Conservation (phyloP, 1,140 invertebrate genomes). For the Aphelenchoides besseyi region DNA sequence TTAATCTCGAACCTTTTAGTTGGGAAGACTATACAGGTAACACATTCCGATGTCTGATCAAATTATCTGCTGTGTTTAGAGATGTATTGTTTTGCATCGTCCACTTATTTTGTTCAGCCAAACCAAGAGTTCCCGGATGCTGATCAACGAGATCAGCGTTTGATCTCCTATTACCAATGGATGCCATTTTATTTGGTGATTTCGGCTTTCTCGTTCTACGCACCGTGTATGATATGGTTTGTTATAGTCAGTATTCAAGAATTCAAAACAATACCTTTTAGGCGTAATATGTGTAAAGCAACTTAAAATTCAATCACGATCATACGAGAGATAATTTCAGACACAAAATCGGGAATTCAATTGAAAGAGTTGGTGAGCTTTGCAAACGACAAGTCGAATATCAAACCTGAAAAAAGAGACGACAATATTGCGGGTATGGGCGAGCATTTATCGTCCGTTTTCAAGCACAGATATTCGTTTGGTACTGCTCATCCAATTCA, state of each 20-base stretch:
- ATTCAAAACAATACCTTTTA: neutral
- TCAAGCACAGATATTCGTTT: slow-evolving; percentile 54
- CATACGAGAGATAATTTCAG: too few species aligned
- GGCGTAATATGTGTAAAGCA: slow-evolving; percentile 25
- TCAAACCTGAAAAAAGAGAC: slow-evolving; percentile 48
- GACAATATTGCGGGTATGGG: slow-evolving; percentile 31
- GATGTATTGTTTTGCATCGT: slow-evolving; percentile 63
- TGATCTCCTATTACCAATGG: slow-evolving; percentile 67
- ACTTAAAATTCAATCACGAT: too few species aligned
- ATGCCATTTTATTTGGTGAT: slow-evolving; percentile 64
- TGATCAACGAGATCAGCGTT: slow-evolving; percentile 43
- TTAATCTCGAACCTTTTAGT: too few species aligned
- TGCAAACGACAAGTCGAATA: slow-evolving; percentile 58
- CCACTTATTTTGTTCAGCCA: slow-evolving; percentile 43
- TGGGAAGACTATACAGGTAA: slow-evolving; percentile 63
- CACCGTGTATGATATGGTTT: slow-evolving; percentile 58
- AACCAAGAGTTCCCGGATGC: slow-evolving; percentile 44
- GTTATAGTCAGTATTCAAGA: slow-evolving; percentile 1
- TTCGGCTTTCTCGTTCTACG: slow-evolving; percentile 54
- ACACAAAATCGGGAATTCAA: slow-evolving; percentile 52
- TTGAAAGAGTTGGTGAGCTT: slow-evolving; percentile 58
- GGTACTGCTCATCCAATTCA: slow-evolving; percentile 49
- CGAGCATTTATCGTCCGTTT: slow-evolving; percentile 57
- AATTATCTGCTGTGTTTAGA: too few species aligned
- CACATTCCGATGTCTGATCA: too few species aligned